A percentile compares a stretch with the other conserved stretches of the same genome.
Conservation (phyloP, 2,113 vertebrate species). For the Pimephales promelas region DNA sequence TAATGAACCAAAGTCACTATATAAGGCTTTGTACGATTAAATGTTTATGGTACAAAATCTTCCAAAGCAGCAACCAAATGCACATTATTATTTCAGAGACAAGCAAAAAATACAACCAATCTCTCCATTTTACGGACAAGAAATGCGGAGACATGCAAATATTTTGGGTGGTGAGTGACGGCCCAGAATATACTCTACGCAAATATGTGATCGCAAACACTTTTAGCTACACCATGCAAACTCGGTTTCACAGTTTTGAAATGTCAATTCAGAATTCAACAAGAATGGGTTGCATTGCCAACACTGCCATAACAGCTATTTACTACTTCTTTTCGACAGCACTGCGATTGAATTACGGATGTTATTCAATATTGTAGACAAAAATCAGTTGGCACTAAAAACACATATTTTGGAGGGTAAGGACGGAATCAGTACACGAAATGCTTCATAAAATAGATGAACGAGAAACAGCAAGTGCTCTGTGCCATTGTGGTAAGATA, state of each 20-base stretch:
- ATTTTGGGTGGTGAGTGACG: neutral
- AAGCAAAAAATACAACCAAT: neutral
- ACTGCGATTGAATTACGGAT: neutral
- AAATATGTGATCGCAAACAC: neutral
- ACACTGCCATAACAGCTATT: neutral
- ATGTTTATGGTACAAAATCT: slow-evolving; percentile 17
- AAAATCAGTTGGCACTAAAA: no score
- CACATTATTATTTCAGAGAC: slow-evolving; percentile 15
- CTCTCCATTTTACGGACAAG: neutral
- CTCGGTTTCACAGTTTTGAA: neutral
- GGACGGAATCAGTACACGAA: no score
- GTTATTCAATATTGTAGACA: no score
- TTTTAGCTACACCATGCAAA: neutral
- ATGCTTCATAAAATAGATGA: no score
- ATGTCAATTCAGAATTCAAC: neutral
- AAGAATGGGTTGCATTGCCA: neutral
- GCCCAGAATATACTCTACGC: neutral
- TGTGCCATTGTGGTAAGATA: no score
- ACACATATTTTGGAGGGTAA: no score
- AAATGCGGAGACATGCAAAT: slow-evolving; percentile 19
- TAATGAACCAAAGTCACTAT: slow-evolving; percentile 12
- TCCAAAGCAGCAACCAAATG: slow-evolving; percentile 28
- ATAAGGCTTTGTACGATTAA: neutral
- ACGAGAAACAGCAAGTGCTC: no score
- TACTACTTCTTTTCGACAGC: neutral